Base-by-base conservation (phyloP, 2,113 vertebrate genomes). In the Coptodon rendalli region DNA sequence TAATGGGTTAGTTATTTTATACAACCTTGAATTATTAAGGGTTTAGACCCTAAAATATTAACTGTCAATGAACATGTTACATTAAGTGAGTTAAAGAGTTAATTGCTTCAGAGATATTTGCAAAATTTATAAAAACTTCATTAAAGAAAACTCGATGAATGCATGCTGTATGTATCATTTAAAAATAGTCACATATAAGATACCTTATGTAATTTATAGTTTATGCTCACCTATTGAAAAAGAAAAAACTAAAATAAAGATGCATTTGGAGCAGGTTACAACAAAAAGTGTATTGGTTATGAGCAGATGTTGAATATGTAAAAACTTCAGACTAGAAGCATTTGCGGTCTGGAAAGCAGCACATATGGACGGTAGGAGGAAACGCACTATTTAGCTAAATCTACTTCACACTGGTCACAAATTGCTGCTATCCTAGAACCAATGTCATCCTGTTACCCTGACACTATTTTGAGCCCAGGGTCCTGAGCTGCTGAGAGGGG, bases 401-500 rank as follows among this genome's bases (percentile, higher is more conserved):
- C 91, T 91, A 87, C 91, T 73, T 84, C 86, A 82, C 87, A 85
- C 68, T 50, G 86, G 63, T 88, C 89, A 91, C 81, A 92, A 95
- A 91, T 92, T 86, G 85, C 89, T 89, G 87, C 93, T 85, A 94
- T 95, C 94, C 92, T 82, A 81, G 86, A 87, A 93, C 81, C 91
- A 83, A 86, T 89, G 86, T 81, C 92, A 92, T 92, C 83, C 76
- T 59, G 85, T 81, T 89, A 87, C 86, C 82, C 93, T 87, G 89
- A 93, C 91, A 94, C 90, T 93, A 95, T 95, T 96, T 95, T 94
- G 92, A 94, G 92, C 89, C 89, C 86, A 17, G 90, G 86, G 93
- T 94, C 94, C 92, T 94, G 93, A 96, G 93, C 95, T 95, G 94
- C 92, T 94, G 94, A 96, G 91, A 95, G 94, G 92, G 90, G 94